phyloP scores from a whole-genome alignment of 2,113 vertebrate species.

The Nothoprocta pentlandii region DNA sequence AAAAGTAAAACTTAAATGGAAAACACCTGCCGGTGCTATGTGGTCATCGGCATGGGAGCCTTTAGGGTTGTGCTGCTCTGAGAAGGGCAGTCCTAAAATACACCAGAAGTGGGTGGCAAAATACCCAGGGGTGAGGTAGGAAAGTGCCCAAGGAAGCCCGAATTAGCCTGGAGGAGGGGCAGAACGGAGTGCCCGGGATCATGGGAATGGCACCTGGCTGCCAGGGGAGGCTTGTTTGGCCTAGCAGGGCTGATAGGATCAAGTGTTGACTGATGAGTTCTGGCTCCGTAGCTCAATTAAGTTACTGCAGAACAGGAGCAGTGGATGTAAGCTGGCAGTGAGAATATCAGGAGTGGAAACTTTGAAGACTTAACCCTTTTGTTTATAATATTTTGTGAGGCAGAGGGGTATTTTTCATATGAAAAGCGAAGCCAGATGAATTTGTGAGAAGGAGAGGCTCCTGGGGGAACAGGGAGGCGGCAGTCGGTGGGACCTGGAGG shows the following conservation, averaged over 20 bases:
- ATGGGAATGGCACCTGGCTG: background rate
- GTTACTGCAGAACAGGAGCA: background rate
- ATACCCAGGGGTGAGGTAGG: too few relatives aligned
- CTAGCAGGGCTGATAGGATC: background rate
- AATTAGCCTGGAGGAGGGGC: background rate
- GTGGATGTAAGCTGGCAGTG: background rate
- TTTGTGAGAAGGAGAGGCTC: background rate
- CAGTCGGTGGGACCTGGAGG: background rate
- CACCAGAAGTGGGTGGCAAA: background rate
- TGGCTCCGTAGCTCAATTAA: background rate
- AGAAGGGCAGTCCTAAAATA: background rate
- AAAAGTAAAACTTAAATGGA: background rate
- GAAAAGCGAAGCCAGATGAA: background rate
- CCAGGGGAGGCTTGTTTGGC: background rate
- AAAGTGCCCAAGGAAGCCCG: background rate
- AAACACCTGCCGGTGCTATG: background rate
- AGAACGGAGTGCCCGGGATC: background rate
- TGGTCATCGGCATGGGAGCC: fast-evolving
- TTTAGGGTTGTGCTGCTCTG: background rate
- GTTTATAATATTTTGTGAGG: background rate
- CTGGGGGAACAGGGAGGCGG: background rate
- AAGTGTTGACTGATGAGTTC: background rate
- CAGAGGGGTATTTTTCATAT: background rate
- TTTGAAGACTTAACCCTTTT: background rate
- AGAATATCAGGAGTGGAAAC: background rate